Conservation (phyloP, 2,113 vertebrate genomes). For the Promerops cafer region DNA sequence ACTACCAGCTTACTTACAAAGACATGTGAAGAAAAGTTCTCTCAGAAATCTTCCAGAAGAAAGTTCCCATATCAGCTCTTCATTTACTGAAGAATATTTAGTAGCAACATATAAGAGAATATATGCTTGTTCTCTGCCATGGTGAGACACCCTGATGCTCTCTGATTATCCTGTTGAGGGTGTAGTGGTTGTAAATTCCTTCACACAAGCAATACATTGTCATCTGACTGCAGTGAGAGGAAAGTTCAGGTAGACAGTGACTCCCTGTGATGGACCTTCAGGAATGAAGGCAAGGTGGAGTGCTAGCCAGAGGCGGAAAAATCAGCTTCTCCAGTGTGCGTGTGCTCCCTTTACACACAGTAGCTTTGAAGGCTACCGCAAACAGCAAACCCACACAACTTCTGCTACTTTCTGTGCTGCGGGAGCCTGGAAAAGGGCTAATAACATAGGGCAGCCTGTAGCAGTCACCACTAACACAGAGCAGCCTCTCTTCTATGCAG, state of each 20-base stretch:
- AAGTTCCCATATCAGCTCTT: not conserved
- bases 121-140: not conserved
- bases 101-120: not conserved
- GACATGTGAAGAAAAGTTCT: not conserved
- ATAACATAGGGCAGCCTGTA: not conserved
- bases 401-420: not conserved
- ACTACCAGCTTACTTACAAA: not conserved
- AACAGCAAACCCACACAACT: rapidly evolving
- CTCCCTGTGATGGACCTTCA: not conserved
- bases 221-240: not conserved
- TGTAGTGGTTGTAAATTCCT: not conserved
- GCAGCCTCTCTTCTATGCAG: not conserved
- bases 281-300: not conserved
- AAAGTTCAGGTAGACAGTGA: not conserved
- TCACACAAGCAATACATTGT: not conserved
- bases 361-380: not conserved
- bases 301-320: not conserved
- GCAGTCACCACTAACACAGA: not conserved
- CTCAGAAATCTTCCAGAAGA: not conserved
- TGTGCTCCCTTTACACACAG: not conserved
- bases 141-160: not conserved
- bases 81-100: not conserved
- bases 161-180: not conserved
- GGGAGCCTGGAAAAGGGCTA: not conserved
- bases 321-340: not conserved